phyloP scores from a whole-genome alignment of 1,140 invertebrate genomes.

The Zaprionus kolodkinae region DNA sequence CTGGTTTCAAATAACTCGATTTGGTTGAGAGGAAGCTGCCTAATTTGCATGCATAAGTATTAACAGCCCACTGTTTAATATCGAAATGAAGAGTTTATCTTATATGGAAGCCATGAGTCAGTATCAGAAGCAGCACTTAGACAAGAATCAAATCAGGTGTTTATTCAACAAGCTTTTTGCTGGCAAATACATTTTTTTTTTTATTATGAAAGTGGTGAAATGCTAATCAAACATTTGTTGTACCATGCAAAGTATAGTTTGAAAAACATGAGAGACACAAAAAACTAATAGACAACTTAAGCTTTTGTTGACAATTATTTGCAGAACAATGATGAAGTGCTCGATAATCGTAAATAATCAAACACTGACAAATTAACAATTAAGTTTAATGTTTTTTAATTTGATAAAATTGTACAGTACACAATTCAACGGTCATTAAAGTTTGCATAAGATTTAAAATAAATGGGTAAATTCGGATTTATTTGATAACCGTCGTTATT shows the following conservation, averaged over 20 bases:
- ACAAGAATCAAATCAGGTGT: not conserved
- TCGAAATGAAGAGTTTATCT: not conserved
- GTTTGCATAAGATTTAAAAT: not conserved
- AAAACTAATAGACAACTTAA: not conserved
- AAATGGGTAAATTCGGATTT: not conserved
- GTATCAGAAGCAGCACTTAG: not conserved
- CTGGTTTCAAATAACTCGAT: conserved; percentile 8
- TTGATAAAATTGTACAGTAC: not conserved
- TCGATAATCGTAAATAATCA: too few species aligned
- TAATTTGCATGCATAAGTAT: conserved; percentile 16
- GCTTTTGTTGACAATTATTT: not conserved
- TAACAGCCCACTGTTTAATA: conserved; percentile 2
- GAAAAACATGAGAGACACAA: not conserved
- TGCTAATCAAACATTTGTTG: not conserved
- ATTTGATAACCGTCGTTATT: not conserved
- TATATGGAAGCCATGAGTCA: conserved; percentile 19
- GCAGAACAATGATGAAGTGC: not conserved
- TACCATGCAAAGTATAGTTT: not conserved
- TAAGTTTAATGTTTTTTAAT: not conserved
- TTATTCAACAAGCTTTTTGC: not conserved
- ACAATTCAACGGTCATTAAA: not conserved
- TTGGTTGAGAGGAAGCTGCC: conserved; percentile 13
- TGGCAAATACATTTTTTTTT: not conserved
- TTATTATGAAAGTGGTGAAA: not conserved
- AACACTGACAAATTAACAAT: not conserved